A percentile compares a stretch with the other conserved stretches of the same genome.
Evolutionary conservation across 2,797 vertebrate genomes (phyloP).

Genomic region (Notamacropus eugenii): DNA sequence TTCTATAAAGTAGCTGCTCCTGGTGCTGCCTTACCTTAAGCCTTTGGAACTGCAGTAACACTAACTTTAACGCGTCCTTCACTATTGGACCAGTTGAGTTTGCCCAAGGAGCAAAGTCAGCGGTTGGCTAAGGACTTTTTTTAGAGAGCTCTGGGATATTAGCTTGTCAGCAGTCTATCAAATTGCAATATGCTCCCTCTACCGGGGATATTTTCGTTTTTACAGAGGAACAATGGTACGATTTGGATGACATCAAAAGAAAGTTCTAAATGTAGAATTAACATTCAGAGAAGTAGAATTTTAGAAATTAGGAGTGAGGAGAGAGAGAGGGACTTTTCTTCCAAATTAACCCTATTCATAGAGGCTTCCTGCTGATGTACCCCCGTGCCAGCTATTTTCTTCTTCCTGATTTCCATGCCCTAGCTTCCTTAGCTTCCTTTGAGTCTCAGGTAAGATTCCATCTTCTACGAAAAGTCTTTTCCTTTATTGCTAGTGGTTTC

Average conservation of each 20-base stretch:
- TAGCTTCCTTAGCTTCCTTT: too few relatives aligned
- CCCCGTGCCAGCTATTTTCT: too few relatives aligned
- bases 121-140: slow-evolving; percentile 18
- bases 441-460: too few relatives aligned
- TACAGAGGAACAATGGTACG: neutral
- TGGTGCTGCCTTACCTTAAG: neutral
- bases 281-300: neutral
- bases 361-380: neutral
- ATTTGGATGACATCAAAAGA: neutral
- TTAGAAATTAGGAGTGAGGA: neutral
- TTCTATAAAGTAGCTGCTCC: neutral
- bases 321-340: neutral
- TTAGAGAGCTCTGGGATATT: neutral
- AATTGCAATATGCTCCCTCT: neutral
- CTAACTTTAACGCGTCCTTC: neutral
- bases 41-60: neutral
- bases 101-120: neutral
- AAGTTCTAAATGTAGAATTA: neutral
- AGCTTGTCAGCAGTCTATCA: neutral
- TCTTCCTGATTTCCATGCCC: too few relatives aligned
- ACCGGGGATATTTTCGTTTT: neutral
- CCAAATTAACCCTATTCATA: neutral
- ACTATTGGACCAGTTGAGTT: neutral
- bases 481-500: too few relatives aligned
- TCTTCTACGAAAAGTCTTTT: too few relatives aligned